Percentiles rank a stretch among this genome's conserved stretches.
These are phyloP conservation scores for Danio aesculapii DNA, from an alignment of 2,797 vertebrate species.

Conservation along the genomic window DNA sequence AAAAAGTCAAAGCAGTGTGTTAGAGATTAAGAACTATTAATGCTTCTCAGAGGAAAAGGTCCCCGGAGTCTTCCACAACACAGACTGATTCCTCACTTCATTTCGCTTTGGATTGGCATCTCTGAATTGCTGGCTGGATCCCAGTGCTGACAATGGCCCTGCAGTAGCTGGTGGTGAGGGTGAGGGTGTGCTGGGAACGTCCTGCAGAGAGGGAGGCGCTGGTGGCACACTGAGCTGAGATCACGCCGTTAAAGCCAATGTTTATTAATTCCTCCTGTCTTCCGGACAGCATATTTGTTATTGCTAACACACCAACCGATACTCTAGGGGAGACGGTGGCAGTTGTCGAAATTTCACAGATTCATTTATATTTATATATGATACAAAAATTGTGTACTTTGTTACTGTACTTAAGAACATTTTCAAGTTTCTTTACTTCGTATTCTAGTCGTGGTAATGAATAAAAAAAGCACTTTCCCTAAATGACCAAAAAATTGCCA, in stretches of 20 bases:
- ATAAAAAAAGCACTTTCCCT: too few species aligned
- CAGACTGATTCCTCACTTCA: background rate
- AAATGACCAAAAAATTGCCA: too few species aligned
- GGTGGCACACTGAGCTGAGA: slow-evolving; percentile 20
- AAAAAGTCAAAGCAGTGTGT: too few species aligned
- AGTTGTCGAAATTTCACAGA: background rate
- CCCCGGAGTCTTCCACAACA: slow-evolving; percentile 2
- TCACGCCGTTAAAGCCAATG: slow-evolving; percentile 35
- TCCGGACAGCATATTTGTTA: slow-evolving; percentile 14
- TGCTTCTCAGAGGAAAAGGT: too few species aligned
- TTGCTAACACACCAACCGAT: slow-evolving; percentile 17
- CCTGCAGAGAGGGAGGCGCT: slow-evolving; percentile 24
- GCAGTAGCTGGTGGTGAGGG: slow-evolving; percentile 17
- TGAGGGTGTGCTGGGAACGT: slow-evolving; percentile 28
- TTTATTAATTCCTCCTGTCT: slow-evolving; percentile 42
- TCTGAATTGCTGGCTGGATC: slow-evolving; percentile 16
- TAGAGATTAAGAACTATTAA: too few species aligned
- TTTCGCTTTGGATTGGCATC: background rate
- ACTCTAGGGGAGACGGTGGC: background rate
- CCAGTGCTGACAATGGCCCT: background rate
- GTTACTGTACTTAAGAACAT: too few species aligned
- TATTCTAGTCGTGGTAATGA: too few species aligned
- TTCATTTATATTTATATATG: background rate
- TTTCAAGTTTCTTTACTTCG: too few species aligned
- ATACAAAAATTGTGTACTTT: too few species aligned